These are phyloP conservation scores for Argyrosomus regius DNA, from an alignment of 2,797 vertebrate species.

Conservation along the genomic window DNA sequence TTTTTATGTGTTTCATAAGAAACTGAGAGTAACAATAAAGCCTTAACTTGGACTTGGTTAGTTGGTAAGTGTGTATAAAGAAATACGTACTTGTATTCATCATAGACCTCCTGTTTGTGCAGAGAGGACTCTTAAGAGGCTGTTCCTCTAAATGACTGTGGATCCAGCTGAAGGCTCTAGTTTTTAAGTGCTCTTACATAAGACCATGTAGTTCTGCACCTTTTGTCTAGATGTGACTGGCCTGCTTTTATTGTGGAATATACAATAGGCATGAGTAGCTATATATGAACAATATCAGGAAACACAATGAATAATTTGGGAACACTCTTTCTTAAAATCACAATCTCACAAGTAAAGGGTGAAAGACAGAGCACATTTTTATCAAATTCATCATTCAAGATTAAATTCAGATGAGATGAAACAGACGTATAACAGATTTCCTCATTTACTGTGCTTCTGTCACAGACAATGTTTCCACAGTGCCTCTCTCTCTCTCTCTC, in stretches of 20 bases:
- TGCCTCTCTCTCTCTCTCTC: constrained; percentile 41
- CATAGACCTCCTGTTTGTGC: constrained; percentile 98
- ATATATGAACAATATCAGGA: background rate
- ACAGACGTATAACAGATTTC: background rate
- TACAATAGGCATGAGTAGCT: background rate
- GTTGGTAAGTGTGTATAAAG: too few relatives aligned
- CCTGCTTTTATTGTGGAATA: background rate
- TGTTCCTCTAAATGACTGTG: constrained; percentile 97
- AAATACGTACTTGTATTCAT: constrained; percentile 96
- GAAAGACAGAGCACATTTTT: background rate
- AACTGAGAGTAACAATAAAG: background rate
- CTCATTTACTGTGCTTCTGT: constrained; percentile 23
- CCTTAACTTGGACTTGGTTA: background rate
- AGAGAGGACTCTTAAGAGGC: constrained; percentile 92
- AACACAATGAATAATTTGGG: background rate
- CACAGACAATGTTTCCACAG: constrained; percentile 66
- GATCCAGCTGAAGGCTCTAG: constrained; percentile 94
- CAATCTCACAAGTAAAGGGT: background rate
- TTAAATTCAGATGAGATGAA: background rate
- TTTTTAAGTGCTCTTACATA: too few relatives aligned
- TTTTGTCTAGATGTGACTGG: background rate
- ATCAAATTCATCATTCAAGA: background rate
- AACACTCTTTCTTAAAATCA: background rate
- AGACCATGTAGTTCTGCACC: background rate
- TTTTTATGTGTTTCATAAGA: background rate